Conservation (phyloP, 2,888 invertebrate genomes). For the Heliothis peltigera region DNA sequence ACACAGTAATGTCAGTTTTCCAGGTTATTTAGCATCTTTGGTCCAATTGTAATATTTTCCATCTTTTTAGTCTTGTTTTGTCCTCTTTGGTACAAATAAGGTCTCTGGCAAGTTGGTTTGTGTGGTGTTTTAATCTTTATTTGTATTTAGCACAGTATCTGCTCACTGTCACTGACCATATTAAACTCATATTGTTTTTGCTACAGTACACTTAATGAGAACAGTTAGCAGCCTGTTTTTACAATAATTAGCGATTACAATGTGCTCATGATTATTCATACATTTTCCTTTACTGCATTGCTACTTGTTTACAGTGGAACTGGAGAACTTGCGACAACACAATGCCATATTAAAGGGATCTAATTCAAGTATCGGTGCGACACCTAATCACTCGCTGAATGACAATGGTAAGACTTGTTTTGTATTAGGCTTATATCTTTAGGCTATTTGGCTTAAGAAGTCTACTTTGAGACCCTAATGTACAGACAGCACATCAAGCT, state of each 20-base stretch:
- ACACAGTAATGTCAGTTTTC: too few relatives aligned
- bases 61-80: too few relatives aligned
- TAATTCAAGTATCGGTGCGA: conserved; percentile 76
- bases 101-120: too few relatives aligned
- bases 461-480: too few relatives aligned
- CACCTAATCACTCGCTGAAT: conserved; percentile 74
- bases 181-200: conserved; percentile 25
- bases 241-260: conserved; percentile 45
- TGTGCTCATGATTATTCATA: conserved; percentile 39
- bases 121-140: too few relatives aligned
- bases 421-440: background rate
- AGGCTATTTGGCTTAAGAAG: too few relatives aligned
- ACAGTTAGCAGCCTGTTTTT: conserved; percentile 42
- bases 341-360: conserved; percentile 87
- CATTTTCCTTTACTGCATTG: conserved; percentile 46
- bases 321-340: conserved; percentile 90
- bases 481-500: too few relatives aligned
- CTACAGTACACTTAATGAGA: conserved; percentile 32
- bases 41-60: too few relatives aligned
- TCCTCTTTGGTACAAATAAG: too few relatives aligned
- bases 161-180: too few relatives aligned
- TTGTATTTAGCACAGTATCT: too few relatives aligned
- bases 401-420: conserved; percentile 72
- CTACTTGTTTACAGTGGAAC: conserved; percentile 85
- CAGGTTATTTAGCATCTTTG: too few relatives aligned